Conservation (phyloP, 2,113 vertebrate genomes). For the Bos taurus region ARS-UCD2.0 NC_037351.1:53705001-53705500, state of each 20-base stretch:
- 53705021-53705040: not conserved
- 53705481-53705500: conserved; percentile 86
- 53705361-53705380: conserved; percentile 14
- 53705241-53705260: not conserved
- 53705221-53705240: not conserved
- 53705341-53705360: not conserved
- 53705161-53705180: not conserved
- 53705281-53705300: not conserved
- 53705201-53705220: not conserved
- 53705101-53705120: not conserved
- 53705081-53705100: not conserved
- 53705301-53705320: not conserved
- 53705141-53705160: not conserved
- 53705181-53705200: not conserved
- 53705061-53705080: not conserved
- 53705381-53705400: conserved; percentile 81
- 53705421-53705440: conserved; percentile 88
- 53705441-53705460: conserved; percentile 85
- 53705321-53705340: not conserved
- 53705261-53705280: not conserved
- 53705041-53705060: not conserved
- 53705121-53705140: conserved; percentile 4
- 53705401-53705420: conserved; percentile 94
- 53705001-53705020: not conserved
- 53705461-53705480: conserved; percentile 83